Evolutionary conservation across 2,113 vertebrate genomes (phyloP).

Genomic region (Pongo pygmaeus): DNA sequence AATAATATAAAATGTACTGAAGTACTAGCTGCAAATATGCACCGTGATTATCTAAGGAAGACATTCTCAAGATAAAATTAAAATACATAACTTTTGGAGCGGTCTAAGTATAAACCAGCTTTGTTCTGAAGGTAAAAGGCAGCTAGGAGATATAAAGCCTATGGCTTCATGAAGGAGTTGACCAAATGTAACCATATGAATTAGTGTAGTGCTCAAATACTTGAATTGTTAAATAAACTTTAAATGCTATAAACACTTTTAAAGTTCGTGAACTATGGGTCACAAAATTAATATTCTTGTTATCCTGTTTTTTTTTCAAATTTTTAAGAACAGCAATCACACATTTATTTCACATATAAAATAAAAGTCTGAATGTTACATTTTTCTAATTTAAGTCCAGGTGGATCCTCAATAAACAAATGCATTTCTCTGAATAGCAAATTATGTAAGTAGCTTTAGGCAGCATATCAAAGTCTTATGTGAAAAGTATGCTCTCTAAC

Average conservation of each 20-base stretch:
- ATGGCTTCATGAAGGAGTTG: neutral
- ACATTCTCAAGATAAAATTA: neutral
- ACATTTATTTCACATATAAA: neutral
- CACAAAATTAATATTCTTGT: neutral
- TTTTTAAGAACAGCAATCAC: neutral
- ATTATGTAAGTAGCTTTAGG: neutral
- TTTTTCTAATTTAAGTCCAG: neutral
- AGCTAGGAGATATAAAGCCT: neutral
- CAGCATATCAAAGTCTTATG: neutral
- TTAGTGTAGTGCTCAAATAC: neutral
- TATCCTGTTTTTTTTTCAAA: neutral
- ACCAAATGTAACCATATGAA: neutral
- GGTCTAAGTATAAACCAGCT: neutral
- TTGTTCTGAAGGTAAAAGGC: neutral
- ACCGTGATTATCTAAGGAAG: conserved; percentile 6
- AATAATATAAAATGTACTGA: neutral
- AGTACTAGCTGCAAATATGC: neutral
- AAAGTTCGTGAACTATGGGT: neutral
- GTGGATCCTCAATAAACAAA: neutral
- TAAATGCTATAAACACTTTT: neutral
- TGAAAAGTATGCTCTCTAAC: neutral
- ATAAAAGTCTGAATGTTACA: neutral
- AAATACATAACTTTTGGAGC: neutral
- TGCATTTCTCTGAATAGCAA: neutral
- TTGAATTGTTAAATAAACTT: neutral